Base-by-base conservation (phyloP, 2,113 vertebrate species). In the Poeciliopsis turrubarensis region DNA sequence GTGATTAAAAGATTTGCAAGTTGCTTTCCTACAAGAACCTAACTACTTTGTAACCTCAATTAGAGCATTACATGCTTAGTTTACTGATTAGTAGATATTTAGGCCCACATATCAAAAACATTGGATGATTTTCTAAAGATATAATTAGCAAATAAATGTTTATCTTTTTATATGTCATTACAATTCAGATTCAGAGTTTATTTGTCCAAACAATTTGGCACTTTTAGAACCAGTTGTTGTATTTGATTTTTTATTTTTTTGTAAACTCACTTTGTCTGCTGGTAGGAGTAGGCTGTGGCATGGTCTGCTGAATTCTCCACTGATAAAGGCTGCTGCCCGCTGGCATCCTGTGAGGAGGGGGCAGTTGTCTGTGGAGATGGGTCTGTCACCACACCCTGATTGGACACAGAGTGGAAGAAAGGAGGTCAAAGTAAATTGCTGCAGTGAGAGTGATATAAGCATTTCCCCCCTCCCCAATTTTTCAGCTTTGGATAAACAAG, bases 381-480 rank as follows among this genome's bases (percentile, higher is more conserved):
- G 91, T 99, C 97, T 89, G 97, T 95, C 92, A 99, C 97, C 92
- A 98, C 96, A 90, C 96, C 96, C 97, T 99, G 92, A 69, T 22
- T 72, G 57, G 22, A 80, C 44, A 65, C 37, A 75, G 73, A 83
- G 31, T 29, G 1, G 44, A 4, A 82, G 5, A 66, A 70, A 1
- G 0, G 62, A 68, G 57, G n/a, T 62, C 67, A 72, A 12, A 47
- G 61, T 60, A 0, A 70, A 66, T 32, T 29, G 1, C 69, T 37
- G 17, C 3, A 10, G 0, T 13, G 8, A 44, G 17, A 41, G 19
- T 12, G 27, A 25, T 11, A 25, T 12, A 7, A 13, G 25, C 17
- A 11, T n/a, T 51, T 14, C 1, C 17, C 37, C 64, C 10, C 34
- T 11, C 2, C 34, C 34, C 31, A 13, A 68, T 64, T 34, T 72